phyloP scores from a whole-genome alignment of 2,888 invertebrate species.

The Hydroisotoma schaefferi region DNA sequence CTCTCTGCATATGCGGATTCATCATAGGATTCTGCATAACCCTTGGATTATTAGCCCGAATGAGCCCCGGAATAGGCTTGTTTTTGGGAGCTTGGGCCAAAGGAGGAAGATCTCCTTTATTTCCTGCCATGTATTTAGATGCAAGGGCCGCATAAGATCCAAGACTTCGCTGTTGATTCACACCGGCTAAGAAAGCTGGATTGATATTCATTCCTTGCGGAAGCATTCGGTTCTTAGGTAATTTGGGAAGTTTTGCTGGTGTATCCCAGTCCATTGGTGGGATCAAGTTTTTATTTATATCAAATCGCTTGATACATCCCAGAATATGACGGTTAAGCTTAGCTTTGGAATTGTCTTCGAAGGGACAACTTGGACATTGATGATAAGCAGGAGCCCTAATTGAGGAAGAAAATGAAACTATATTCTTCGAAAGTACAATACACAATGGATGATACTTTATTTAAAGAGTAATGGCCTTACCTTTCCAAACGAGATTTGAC shows the following conservation, averaged over 20 bases:
- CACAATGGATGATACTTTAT: not conserved
- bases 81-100: constrained; percentile 53
- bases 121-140: constrained; percentile 43
- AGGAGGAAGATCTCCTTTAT: constrained; percentile 50
- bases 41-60: constrained; percentile 42
- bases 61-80: constrained; percentile 47
- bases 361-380: constrained; percentile 89
- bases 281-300: constrained; percentile 75
- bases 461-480: constrained; percentile 21
- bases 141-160: constrained; percentile 50
- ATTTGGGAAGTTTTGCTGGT: constrained; percentile 85
- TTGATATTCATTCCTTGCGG: constrained; percentile 32
- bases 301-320: constrained; percentile 84
- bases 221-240: constrained; percentile 53
- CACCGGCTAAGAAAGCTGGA: constrained; percentile 23
- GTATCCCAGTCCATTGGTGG: constrained; percentile 90
- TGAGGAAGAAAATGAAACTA: not conserved
- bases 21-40: constrained; percentile 19
- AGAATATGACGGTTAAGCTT: constrained; percentile 82
- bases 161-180: constrained; percentile 52
- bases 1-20: constrained; percentile 42
- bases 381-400: constrained; percentile 75
- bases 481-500: constrained; percentile 73
- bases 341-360: constrained; percentile 89
- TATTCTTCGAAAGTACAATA: not conserved